These are phyloP conservation scores for Syngnathus acus DNA, from an alignment of 2,797 vertebrate species.

Conservation along the genomic window DNA sequence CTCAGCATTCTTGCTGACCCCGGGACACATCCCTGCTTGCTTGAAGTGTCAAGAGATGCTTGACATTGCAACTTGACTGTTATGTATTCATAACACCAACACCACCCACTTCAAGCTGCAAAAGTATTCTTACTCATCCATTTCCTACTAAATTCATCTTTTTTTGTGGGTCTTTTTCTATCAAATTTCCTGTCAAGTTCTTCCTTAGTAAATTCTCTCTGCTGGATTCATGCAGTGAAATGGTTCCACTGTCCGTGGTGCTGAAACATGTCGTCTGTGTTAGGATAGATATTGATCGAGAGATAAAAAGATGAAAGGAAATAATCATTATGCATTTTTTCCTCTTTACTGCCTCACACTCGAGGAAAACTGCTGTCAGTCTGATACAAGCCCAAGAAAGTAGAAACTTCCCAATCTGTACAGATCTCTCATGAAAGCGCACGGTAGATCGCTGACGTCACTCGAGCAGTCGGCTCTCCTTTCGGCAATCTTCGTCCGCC, in stretches of 20 bases:
- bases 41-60: slow-evolving; percentile 35
- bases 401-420: not conserved
- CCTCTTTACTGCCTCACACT: not conserved
- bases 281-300: not conserved
- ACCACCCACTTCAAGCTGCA: slow-evolving; percentile 7
- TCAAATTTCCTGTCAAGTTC: slow-evolving; percentile 8
- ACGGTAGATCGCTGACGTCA: not conserved
- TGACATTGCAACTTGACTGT: slow-evolving; percentile 36
- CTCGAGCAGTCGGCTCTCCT: not conserved
- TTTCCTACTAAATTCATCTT: not conserved
- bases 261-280: slow-evolving; percentile 42
- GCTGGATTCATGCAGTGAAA: not conserved
- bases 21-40: slow-evolving; percentile 29
- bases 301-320: not conserved
- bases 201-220: not conserved
- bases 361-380: not conserved
- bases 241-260: slow-evolving; percentile 60
- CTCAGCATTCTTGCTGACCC: slow-evolving; percentile 39
- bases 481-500: slow-evolving; percentile 1
- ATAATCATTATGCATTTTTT: not conserved
- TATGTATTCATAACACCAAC: slow-evolving; percentile 34
- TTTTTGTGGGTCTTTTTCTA: slow-evolving; percentile 3
- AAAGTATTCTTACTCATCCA: not conserved
- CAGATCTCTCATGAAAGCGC: not conserved
- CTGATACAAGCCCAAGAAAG: not conserved